Conservation (phyloP, 2,888 invertebrate species). For the Parnassius glacialis region DNA sequence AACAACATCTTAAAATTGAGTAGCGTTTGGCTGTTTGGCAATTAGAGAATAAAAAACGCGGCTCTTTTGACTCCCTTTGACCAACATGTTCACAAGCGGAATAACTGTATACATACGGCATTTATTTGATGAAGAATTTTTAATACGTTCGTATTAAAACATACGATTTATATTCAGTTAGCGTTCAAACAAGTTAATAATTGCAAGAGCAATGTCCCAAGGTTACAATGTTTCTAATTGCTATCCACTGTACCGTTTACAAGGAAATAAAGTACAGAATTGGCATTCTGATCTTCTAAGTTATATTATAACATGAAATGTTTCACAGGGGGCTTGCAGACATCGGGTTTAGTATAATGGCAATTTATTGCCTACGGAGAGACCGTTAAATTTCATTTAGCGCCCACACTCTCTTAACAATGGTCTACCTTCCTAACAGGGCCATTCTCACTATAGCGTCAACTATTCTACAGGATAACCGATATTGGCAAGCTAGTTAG, state of each 20-base stretch:
- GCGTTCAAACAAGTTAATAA: conserved; percentile 1
- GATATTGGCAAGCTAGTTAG: background rate
- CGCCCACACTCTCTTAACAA: conserved; percentile 19
- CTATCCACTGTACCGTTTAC: background rate
- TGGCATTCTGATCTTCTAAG: background rate
- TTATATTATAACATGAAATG: conserved; percentile 15
- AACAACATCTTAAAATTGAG: too few relatives aligned
- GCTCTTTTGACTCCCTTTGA: too few relatives aligned
- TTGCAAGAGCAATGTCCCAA: conserved; percentile 1
- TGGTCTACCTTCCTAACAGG: conserved; percentile 5
- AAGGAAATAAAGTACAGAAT: background rate
- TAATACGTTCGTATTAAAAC: too few relatives aligned
- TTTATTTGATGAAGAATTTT: too few relatives aligned
- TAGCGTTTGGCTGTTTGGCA: too few relatives aligned
- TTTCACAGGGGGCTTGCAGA: conserved; percentile 1
- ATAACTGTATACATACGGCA: too few relatives aligned
- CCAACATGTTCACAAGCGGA: too few relatives aligned
- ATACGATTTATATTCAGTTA: conserved; percentile 8
- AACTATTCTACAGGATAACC: background rate
- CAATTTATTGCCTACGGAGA: conserved; percentile 19
- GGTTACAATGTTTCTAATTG: conserved; percentile 12
- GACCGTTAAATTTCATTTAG: conserved; percentile 20
- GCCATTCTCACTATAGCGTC: conserved; percentile 4
- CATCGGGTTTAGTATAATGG: conserved; percentile 16
- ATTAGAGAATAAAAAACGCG: too few relatives aligned